A percentile compares a stretch with the other conserved stretches of the same genome.
Conservation (phyloP, 2,888 invertebrate genomes). For the Thereva unica region DNA sequence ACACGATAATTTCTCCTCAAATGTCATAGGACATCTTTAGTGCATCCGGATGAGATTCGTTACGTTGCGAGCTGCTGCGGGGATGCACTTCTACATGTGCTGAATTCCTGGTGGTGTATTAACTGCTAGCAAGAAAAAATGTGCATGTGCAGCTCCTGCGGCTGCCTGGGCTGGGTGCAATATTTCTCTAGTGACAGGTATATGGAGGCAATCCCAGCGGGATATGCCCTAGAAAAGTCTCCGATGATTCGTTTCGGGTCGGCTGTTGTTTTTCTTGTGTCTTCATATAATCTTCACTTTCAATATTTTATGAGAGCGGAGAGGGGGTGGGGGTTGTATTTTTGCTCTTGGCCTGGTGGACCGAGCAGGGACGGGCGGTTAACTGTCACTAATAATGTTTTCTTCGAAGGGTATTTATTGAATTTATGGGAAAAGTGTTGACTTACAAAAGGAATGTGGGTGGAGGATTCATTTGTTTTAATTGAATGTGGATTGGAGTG, state of each 20-base stretch:
- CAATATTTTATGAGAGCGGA: constrained; percentile 20
- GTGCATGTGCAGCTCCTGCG: constrained; percentile 30
- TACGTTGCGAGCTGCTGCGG: background rate
- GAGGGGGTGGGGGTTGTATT: too few relatives aligned
- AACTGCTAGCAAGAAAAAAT: background rate
- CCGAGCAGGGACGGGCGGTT: background rate
- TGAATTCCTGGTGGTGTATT: background rate
- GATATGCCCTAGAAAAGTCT: constrained; percentile 1
- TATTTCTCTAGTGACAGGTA: constrained; percentile 31
- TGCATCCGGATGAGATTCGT: constrained; percentile 7
- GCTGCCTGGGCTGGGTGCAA: constrained; percentile 20
- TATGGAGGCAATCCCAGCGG: constrained; percentile 34
- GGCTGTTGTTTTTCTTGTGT: constrained; percentile 19
- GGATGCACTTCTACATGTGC: background rate
- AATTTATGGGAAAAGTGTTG: background rate
- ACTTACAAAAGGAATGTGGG: too few relatives aligned
- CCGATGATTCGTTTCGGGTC: constrained; percentile 13
- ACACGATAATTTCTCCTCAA: constrained; percentile 27
- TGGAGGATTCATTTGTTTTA: too few relatives aligned
- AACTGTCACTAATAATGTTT: constrained; percentile 28
- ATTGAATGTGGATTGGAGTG: too few relatives aligned
- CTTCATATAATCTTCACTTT: constrained; percentile 20
- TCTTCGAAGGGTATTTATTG: constrained; percentile 19
- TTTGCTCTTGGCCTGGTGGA: constrained; percentile 22
- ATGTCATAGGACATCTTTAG: constrained; percentile 26